phyloP scores from a whole-genome alignment of 2,888 invertebrate genomes.

The Drosophila mercatorum region DNA sequence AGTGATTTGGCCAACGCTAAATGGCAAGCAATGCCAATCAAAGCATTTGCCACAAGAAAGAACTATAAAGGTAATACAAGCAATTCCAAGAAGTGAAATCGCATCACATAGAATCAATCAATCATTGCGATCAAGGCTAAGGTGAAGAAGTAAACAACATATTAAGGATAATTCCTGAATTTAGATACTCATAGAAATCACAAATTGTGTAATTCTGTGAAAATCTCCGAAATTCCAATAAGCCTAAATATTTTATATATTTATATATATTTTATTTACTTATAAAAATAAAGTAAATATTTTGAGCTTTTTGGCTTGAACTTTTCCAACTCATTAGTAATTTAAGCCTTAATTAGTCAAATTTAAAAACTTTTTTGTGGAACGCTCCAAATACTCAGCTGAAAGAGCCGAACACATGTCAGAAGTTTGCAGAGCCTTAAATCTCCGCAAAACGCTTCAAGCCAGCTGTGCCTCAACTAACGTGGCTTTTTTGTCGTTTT shows the following conservation, averaged over 20 bases:
- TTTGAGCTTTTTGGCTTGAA: background rate
- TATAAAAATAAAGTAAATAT: too few relatives aligned
- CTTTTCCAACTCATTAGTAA: background rate
- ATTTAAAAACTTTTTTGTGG: background rate
- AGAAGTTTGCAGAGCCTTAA: conserved; percentile 21
- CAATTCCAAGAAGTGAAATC: conserved; percentile 4
- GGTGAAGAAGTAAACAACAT: too few relatives aligned
- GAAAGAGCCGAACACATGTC: background rate
- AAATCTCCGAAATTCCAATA: too few relatives aligned
- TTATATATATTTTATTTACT: too few relatives aligned
- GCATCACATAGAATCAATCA: background rate
- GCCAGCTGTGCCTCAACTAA: conserved; percentile 38
- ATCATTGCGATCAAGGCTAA: too few relatives aligned
- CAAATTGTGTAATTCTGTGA: too few relatives aligned
- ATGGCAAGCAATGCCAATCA: conserved; percentile 23
- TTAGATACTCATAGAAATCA: background rate
- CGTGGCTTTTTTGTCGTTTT: conserved; percentile 35
- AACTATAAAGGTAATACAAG: background rate
- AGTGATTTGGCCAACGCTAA: conserved; percentile 49
- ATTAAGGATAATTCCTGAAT: too few relatives aligned
- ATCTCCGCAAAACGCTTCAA: conserved; percentile 25
- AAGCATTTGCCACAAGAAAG: conserved; percentile 1
- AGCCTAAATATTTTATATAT: too few relatives aligned
- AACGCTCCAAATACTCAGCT: background rate
- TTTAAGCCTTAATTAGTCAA: background rate